Percentiles rank a stretch among this genome's conserved stretches.
phyloP scores from a whole-genome alignment of 2,797 vertebrate species.

The Rhynchotus rufescens region DNA sequence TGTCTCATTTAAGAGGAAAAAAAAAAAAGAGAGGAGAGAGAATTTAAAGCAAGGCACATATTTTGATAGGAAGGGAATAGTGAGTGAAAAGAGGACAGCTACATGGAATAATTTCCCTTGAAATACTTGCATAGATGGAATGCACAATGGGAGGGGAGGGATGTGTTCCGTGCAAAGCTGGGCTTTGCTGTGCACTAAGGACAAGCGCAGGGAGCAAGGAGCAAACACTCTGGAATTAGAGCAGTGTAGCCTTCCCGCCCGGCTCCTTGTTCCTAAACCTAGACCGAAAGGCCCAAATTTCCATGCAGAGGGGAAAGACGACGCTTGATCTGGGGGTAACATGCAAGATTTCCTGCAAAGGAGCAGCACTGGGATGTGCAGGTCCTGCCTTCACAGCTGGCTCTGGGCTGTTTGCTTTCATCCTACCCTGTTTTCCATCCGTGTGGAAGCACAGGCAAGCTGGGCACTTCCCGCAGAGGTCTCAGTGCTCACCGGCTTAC shows the following conservation, averaged over 20 bases:
- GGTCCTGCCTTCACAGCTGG: background rate
- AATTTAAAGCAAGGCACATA: slow-evolving; percentile 1
- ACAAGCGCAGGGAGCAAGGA: background rate
- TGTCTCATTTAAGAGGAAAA: slow-evolving; percentile 6
- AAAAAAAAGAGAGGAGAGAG: background rate
- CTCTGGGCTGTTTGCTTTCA: background rate
- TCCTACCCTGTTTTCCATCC: background rate
- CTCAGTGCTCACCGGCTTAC: background rate
- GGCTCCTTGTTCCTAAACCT: background rate
- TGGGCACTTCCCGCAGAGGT: background rate
- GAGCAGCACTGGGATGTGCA: background rate
- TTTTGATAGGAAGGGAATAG: slow-evolving; percentile 17
- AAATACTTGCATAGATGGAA: background rate
- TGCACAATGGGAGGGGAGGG: background rate
- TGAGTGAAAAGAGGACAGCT: slow-evolving; percentile 7
- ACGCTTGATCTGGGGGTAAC: background rate
- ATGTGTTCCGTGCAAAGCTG: background rate
- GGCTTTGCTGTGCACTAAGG: background rate
- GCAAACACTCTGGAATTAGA: background rate
- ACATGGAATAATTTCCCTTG: background rate
- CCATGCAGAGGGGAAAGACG: background rate
- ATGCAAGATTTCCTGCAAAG: background rate
- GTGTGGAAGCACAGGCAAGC: background rate
- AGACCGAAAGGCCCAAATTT: background rate
- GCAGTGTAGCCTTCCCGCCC: background rate